phyloP scores from a whole-genome alignment of 2,797 vertebrate species.

The Lindbergichthys nudifrons region DNA sequence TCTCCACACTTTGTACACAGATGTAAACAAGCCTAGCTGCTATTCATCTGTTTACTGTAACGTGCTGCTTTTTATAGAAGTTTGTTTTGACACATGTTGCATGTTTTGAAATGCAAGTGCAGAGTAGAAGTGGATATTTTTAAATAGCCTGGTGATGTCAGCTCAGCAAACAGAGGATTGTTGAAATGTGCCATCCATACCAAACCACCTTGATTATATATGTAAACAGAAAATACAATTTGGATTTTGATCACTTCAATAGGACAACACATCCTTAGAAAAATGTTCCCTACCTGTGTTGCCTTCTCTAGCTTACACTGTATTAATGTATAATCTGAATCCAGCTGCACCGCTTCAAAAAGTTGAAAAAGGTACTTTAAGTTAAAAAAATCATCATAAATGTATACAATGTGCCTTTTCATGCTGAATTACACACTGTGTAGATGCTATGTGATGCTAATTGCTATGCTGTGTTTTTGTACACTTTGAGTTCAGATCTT shows the following conservation, averaged over 20 bases:
- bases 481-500: not conserved
- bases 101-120: not conserved
- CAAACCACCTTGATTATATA: no score
- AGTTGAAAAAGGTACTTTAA: not conserved
- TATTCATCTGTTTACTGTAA: conserved; percentile 5
- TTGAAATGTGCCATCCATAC: not conserved
- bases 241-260: no score
- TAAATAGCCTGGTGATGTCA: not conserved
- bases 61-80: not conserved
- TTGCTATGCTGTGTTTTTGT: not conserved
- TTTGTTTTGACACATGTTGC: conserved; percentile 14
- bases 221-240: no score
- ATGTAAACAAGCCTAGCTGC: conserved; percentile 10
- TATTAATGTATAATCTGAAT: no score
- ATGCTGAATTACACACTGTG: no score
- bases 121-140: not conserved
- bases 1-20: not conserved
- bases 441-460: not conserved
- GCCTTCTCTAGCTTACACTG: no score
- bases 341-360: not conserved
- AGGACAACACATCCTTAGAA: no score
- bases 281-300: no score
- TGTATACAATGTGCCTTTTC: no score
- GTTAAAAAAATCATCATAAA: no score
- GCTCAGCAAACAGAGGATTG: conserved; percentile 4